Percentiles rank a stretch among this genome's conserved stretches.
Evolutionary conservation across 2,113 vertebrate genomes (phyloP).

Genomic region (Nyctereutes procyonoides): DNA sequence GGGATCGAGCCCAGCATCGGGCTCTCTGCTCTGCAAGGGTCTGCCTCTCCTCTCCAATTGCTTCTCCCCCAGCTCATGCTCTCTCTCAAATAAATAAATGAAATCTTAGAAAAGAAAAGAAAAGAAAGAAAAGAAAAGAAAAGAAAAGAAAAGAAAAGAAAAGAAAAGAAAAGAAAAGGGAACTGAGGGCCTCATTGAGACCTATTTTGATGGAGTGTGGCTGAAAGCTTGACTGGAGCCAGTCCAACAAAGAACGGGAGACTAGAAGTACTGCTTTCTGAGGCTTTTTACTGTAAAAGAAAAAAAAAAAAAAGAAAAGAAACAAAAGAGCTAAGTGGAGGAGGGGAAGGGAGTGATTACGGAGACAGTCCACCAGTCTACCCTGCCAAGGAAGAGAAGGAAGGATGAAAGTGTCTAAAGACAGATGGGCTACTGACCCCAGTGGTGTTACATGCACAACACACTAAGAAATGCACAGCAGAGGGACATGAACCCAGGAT

Average conservation of each 20-base stretch:
- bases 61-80: too few relatives aligned
- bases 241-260: not conserved
- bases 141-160: too few relatives aligned
- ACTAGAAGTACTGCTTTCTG: not conserved
- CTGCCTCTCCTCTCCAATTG: too few relatives aligned
- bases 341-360: not conserved
- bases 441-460: not conserved
- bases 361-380: not conserved
- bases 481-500: not conserved
- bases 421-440: not conserved
- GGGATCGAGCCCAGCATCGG: too few relatives aligned
- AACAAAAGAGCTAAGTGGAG: not conserved
- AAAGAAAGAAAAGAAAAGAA: too few relatives aligned
- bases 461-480: not conserved
- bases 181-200: not conserved
- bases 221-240: not conserved
- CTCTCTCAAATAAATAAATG: too few relatives aligned
- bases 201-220: not conserved
- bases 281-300: not conserved
- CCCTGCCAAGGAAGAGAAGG: not conserved
- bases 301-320: not conserved
- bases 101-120: too few relatives aligned
- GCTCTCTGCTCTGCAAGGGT: too few relatives aligned
- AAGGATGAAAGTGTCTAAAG: too few relatives aligned
- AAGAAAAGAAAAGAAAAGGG: too few relatives aligned